Conservation (phyloP, 2,888 invertebrate genomes). For the Chironomus riparius region DNA sequence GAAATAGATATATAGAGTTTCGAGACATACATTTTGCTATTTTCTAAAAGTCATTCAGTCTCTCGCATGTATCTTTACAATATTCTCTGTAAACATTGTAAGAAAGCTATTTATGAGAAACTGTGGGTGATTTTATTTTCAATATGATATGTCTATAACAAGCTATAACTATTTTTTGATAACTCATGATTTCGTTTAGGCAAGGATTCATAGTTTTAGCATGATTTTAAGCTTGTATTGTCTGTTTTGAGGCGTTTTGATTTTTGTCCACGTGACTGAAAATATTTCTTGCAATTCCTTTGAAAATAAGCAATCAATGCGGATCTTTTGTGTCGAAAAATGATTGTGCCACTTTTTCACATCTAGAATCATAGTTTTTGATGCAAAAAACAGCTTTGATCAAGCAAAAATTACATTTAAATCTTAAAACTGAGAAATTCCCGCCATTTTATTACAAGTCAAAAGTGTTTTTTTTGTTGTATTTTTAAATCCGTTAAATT, state of each 20-base stretch:
- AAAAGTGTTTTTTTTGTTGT: not conserved
- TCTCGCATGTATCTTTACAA: not conserved
- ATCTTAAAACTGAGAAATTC: too few species aligned
- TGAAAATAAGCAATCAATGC: too few species aligned
- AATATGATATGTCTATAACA: constrained; percentile 17
- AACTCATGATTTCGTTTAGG: constrained; percentile 23
- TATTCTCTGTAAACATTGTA: not conserved
- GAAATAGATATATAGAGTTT: not conserved
- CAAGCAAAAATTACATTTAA: too few species aligned
- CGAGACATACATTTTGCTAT: not conserved
- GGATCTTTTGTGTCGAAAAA: too few species aligned
- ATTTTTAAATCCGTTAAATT: not conserved
- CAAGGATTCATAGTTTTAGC: constrained; percentile 4
- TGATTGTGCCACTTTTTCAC: too few species aligned
- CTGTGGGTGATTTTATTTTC: constrained; percentile 16
- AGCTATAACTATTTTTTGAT: constrained; percentile 20
- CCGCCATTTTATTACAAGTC: too few species aligned
- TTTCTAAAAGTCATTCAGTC: constrained; percentile 10
- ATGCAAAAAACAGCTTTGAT: too few species aligned
- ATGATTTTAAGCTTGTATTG: not conserved
- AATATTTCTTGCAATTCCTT: too few species aligned
- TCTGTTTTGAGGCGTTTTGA: too few species aligned
- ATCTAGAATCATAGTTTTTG: too few species aligned
- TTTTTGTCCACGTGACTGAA: too few species aligned
- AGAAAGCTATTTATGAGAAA: constrained; percentile 26